These are phyloP conservation scores for Zingel zingel DNA, from an alignment of 2,113 vertebrate genomes.

Conservation along the genomic window DNA sequence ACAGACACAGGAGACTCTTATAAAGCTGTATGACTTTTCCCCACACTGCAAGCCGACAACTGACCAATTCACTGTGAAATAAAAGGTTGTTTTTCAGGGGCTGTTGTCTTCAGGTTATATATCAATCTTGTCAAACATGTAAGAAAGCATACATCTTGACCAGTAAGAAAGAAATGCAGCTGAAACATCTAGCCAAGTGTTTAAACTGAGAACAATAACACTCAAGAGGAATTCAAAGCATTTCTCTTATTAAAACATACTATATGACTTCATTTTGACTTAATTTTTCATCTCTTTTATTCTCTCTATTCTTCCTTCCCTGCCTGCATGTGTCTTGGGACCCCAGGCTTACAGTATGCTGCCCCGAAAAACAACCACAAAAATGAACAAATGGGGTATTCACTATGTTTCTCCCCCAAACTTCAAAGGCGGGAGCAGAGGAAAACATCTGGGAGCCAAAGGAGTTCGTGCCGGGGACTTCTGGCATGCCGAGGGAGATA, in stretches of 20 bases:
- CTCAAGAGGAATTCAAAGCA: conserved; percentile 65
- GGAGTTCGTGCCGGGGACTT: conserved; percentile 59
- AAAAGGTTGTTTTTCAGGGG: conserved; percentile 56
- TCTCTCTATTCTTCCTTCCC: conserved; percentile 34
- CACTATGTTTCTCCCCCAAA: conserved; percentile 45
- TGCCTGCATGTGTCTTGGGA: conserved; percentile 65
- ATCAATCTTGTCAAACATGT: conserved; percentile 51
- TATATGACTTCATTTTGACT: conserved; percentile 63
- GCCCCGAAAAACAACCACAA: conserved; percentile 52
- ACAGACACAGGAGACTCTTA: conserved; percentile 52
- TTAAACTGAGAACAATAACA: conserved; percentile 74
- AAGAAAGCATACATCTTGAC: conserved; percentile 25
- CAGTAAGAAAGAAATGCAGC: conserved; percentile 38
- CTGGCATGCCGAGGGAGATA: conserved; percentile 47
- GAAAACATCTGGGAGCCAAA: conserved; percentile 78
- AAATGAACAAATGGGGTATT: conserved; percentile 56
- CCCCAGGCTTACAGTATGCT: conserved; percentile 6
- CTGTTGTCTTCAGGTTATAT: conserved; percentile 44
- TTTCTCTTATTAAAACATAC: conserved; percentile 68
- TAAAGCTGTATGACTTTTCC: conserved; percentile 49
- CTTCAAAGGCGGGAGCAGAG: conserved; percentile 74
- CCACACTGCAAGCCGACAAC: conserved; percentile 26
- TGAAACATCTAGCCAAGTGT: conserved; percentile 57
- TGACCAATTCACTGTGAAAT: conserved; percentile 50
- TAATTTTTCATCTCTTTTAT: conserved; percentile 45